A percentile compares a stretch with the other conserved stretches of the same genome.
Evolutionary conservation across 2,797 vertebrate genomes (phyloP).

Genomic region (Simalia tracyae): DNA sequence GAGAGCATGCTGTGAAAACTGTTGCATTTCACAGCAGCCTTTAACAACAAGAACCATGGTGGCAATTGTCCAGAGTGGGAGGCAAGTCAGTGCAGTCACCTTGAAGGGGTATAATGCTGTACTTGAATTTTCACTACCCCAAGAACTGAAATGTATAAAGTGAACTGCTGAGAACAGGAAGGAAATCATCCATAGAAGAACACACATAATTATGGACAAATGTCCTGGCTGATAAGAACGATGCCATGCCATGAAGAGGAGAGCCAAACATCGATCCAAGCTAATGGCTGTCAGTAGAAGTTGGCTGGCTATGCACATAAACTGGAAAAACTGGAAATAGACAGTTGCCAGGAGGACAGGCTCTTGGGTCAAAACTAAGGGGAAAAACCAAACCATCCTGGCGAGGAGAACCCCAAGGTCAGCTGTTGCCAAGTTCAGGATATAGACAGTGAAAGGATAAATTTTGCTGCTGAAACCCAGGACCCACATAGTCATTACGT

Average conservation of each 20-base stretch:
- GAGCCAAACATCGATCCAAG: background rate
- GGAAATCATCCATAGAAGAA: background rate
- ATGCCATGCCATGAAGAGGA: background rate
- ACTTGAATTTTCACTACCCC: background rate
- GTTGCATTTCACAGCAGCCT: background rate
- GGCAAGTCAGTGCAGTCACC: background rate
- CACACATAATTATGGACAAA: background rate
- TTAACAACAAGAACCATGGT: background rate
- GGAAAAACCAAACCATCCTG: background rate
- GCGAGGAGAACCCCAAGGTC: background rate
- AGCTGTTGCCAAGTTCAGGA: background rate
- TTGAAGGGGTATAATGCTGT: background rate
- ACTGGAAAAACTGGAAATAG: background rate
- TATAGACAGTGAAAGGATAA: background rate
- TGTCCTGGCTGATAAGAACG: too few relatives aligned
- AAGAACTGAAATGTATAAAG: background rate
- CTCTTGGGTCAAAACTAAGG: background rate
- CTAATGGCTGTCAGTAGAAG: background rate
- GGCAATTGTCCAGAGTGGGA: background rate
- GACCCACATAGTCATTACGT: background rate
- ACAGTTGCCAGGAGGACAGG: background rate
- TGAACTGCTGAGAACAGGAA: background rate
- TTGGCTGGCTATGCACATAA: background rate
- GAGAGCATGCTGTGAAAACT: background rate
- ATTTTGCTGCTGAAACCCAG: background rate